These are phyloP conservation scores for Halocynthia aurantium DNA, from an alignment of 23 tunicate species.

Conservation along the genomic window DNA sequence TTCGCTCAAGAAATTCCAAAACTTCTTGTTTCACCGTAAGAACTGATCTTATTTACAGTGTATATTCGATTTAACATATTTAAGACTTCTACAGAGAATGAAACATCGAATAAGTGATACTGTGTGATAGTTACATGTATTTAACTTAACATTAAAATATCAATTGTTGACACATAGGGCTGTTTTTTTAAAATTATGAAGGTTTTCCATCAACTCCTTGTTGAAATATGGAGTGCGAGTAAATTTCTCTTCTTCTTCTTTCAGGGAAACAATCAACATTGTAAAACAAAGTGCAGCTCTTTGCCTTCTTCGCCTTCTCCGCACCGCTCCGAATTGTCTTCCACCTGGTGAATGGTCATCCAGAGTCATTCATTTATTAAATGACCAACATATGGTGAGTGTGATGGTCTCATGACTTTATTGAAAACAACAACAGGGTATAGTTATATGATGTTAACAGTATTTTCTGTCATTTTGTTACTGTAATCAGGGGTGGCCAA, in stretches of 20 bases:
- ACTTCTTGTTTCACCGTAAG: slow-evolving; percentile 84
- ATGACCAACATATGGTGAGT: slow-evolving; percentile 93
- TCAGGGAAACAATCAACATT: slow-evolving; percentile 16
- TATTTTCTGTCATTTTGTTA: too few species aligned
- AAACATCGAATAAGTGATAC: too few species aligned
- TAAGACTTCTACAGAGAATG: too few species aligned
- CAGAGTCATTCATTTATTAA: slow-evolving; percentile 87
- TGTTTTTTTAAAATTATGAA: background rate
- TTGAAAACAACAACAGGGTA: too few species aligned
- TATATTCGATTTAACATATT: background rate
- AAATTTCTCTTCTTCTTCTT: background rate
- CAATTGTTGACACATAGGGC: background rate
- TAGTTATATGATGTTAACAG: too few species aligned
- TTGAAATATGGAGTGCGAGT: background rate
- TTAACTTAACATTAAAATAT: background rate
- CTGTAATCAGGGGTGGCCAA: too few species aligned
- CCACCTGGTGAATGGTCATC: slow-evolving; percentile 96
- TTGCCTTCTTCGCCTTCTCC: slow-evolving; percentile 82
- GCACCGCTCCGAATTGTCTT: slow-evolving; percentile 86
- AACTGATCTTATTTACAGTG: background rate
- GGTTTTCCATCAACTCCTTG: background rate
- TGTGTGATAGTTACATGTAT: too few species aligned
- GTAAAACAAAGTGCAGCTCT: slow-evolving; percentile 96
- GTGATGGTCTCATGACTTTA: background rate
- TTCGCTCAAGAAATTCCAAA: slow-evolving; percentile 87